Base-by-base conservation (phyloP, 2,113 vertebrate genomes). In the Solea senegalensis region DNA sequence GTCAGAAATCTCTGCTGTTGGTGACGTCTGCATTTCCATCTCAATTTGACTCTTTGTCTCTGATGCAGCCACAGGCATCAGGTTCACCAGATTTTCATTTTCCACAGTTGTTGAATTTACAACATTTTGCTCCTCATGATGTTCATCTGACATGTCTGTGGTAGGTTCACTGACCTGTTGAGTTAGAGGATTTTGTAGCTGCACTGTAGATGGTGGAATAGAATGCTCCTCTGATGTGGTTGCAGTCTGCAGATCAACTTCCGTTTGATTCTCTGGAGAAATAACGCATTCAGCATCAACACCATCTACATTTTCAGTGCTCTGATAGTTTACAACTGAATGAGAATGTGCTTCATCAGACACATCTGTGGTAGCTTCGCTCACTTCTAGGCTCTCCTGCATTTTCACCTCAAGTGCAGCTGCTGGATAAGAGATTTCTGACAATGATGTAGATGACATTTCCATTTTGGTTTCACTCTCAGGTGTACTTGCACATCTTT, bases 201-300 rank as follows among this genome's bases (percentile, higher is more conserved):
- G 72, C 5, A 67, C 46, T 14, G 4, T 13, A 39, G 44, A 27
- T 46, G 26, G 8, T 39, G n/a, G 12, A 43, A n/a, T 34, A 49
- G 67, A 56, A 7, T 62, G 28, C 8, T 76, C 68, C 27, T 74
- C 45, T 40, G 71, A 43, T 51, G 56, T 7, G 3, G 3, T 34
- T 54, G 48, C 40, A 11, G 45, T 49, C 63, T 52, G 57, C 28
- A 63, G 12, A 10, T 77, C 43, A 43, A 65, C 69, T 48, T 70
- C 67, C 48, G 40, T 51, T 74, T 39, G 55, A 69, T 44, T 53
- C 49, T 74, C 69, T 13, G 26, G 8, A 28, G 53, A 40, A 64
- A 10, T 16, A 12, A 53, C 60, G 68, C 13, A 50, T 57, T 72
- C 44, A 69, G 41, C 49, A n/a, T 40, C 10, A 44, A 39, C 14